Conservation (phyloP, 2,113 vertebrate genomes). For the Hemicordylus capensis region DNA sequence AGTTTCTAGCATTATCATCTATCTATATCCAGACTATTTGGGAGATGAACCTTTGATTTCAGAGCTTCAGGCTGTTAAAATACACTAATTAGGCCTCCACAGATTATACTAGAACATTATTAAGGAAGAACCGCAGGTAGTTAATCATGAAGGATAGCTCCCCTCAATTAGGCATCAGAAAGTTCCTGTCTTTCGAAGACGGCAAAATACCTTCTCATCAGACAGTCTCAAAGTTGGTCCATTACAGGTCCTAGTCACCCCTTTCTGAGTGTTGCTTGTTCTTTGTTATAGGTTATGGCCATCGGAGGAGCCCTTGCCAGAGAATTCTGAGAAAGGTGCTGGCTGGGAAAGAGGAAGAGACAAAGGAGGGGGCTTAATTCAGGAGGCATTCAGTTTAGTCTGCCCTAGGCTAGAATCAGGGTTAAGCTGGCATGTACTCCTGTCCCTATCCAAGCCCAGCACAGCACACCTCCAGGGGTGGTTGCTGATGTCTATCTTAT, state of each 20-base stretch:
- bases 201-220: neutral
- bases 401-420: neutral
- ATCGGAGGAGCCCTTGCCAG: neutral
- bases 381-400: neutral
- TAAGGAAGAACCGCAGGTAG: conserved; percentile 20
- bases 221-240: neutral
- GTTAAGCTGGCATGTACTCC: neutral
- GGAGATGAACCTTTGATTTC: conserved; percentile 60
- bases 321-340: neutral
- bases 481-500: no score
- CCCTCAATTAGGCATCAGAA: neutral
- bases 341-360: neutral
- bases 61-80: conserved; percentile 56
- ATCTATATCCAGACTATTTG: conserved; percentile 3
- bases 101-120: conserved; percentile 48
- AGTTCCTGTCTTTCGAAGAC: neutral
- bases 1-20: neutral
- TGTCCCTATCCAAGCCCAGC: no score
- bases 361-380: neutral
- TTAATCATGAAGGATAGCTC: conserved; percentile 21
- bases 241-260: neutral
- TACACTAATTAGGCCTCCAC: conserved; percentile 58
- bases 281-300: neutral
- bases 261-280: neutral
- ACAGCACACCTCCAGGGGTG: no score